Evolutionary conservation across 2,797 vertebrate species (phyloP), one percentile per base, ranked within the genome.

Genomic region (Sciurus vulgaris): DNA sequence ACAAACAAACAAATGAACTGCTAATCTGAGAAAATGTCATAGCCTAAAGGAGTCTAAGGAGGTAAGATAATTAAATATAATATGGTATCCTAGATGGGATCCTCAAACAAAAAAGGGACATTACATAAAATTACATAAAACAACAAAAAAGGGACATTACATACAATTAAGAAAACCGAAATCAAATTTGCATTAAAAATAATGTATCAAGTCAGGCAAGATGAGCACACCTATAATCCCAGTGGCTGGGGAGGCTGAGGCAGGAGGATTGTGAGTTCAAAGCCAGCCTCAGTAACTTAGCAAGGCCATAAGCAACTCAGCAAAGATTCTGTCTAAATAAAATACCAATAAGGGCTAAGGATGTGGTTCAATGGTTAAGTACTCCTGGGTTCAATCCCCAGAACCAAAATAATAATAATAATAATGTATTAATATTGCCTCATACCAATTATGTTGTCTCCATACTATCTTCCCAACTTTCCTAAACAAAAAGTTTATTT

Each of bases 121-220:
- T 84, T 28, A 85, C 56, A 41, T 38, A 70, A 96, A 95, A 79
- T 67, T 59, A 65, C 38, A 38, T 38, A 38, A 38, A 38, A 38
- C 38, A 88, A 76, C 51, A 84, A 47, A 91, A 81, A 93, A 69
- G 83, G 24, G 59, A 93, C 56, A 41, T 84, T 28, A 85, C 56
- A 41, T 38, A 70, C 95, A 95, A 79, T 67, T 59, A 65, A 73
- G 69, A n/a, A 94, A 84, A 84, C 49, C 1, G 59, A 56, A 94
- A 92, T 78, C 41, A 88, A 73, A 3, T 22, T 56, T 86, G 20
- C 41, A 6, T n/a, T 84, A 65, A 88, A 56, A 88, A 83, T 51
- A 70, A 83, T 59, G 24, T 73, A 86, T 70, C 65, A n/a, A 7
- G 54, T 18, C 17, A 22, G 20, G 20, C 2, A 7, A 22, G 18